phyloP scores from a whole-genome alignment of 1,140 invertebrate genomes.

The Limonius californicus region DNA sequence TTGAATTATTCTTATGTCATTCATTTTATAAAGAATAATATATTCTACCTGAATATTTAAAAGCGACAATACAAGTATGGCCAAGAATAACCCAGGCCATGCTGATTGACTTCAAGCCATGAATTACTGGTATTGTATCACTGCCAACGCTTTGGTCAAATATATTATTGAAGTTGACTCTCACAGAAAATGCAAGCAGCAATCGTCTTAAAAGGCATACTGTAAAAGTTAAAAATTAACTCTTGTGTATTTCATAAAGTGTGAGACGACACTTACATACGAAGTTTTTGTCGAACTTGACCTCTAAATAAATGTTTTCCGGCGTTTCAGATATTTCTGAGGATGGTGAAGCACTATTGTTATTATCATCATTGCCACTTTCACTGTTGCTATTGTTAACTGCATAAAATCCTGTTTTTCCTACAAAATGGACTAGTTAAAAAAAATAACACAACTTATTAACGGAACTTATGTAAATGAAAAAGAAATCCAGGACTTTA shows the following conservation, averaged over 20 bases:
- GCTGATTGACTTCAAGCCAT: constrained; percentile 77
- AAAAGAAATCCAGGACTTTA: too few relatives aligned
- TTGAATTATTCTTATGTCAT: too few relatives aligned
- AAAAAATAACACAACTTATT: neutral
- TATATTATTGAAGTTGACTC: constrained; percentile 70
- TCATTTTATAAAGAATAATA: too few relatives aligned
- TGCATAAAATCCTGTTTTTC: neutral
- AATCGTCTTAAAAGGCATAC: constrained; percentile 52
- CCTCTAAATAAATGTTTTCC: neutral
- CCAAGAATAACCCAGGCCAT: constrained; percentile 93
- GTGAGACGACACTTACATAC: neutral
- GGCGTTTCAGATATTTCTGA: neutral
- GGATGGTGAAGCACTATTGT: neutral
- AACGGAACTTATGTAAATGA: neutral
- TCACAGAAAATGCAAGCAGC: constrained; percentile 74
- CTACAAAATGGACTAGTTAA: neutral
- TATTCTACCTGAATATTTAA: constrained; percentile 70
- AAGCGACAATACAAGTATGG: constrained; percentile 80
- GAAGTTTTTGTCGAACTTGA: neutral
- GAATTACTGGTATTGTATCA: constrained; percentile 77
- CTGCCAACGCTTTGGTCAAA: constrained; percentile 72
- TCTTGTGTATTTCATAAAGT: too few relatives aligned
- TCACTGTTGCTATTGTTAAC: neutral
- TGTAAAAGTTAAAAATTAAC: constrained; percentile 30
- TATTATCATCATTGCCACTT: neutral